A percentile compares a stretch with the other conserved stretches of the same genome.
Conservation (phyloP, 2,797 vertebrate genomes). For the Picus viridis region DNA sequence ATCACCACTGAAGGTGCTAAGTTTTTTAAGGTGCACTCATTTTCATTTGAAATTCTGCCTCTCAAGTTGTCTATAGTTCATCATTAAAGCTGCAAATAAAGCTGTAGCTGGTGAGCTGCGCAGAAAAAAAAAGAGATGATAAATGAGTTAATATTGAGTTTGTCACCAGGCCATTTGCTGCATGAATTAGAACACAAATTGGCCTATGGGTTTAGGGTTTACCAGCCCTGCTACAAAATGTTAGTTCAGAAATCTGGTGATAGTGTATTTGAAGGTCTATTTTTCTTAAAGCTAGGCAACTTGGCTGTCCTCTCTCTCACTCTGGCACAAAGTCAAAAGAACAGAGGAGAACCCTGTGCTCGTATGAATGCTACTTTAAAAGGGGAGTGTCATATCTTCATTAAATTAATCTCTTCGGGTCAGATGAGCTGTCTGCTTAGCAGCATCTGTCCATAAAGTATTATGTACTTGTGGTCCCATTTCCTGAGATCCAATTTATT, state of each 20-base stretch:
- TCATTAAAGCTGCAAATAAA: conserved; percentile 41
- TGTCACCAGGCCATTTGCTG: conserved; percentile 54
- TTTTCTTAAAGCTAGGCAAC: conserved; percentile 17
- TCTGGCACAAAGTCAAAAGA: conserved; percentile 44
- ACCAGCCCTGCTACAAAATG: conserved; percentile 8
- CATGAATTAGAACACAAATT: conserved; percentile 64
- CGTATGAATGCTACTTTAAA: background rate
- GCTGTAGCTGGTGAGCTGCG: conserved; percentile 27
- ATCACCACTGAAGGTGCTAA: background rate
- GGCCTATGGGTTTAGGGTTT: conserved; percentile 31
- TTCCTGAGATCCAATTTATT: conserved; percentile 37
- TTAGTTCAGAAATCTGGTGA: background rate
- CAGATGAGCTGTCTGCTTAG: conserved; percentile 27
- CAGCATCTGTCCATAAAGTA: conserved; percentile 7
- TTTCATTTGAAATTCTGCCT: conserved; percentile 55
- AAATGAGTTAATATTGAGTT: conserved; percentile 61
- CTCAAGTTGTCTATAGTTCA: conserved; percentile 21
- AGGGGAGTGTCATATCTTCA: background rate
- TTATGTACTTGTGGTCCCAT: conserved; percentile 15
- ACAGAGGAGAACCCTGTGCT: background rate
- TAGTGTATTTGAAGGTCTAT: conserved; percentile 13
- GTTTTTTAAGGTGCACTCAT: conserved; percentile 31
- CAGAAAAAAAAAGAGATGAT: conserved; percentile 41
- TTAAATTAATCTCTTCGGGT: conserved; percentile 44
- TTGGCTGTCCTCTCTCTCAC: conserved; percentile 31